phyloP scores from a whole-genome alignment of 35 echinoderm and acorn worm genomes.

The Eucidaris tribuloides region DNA sequence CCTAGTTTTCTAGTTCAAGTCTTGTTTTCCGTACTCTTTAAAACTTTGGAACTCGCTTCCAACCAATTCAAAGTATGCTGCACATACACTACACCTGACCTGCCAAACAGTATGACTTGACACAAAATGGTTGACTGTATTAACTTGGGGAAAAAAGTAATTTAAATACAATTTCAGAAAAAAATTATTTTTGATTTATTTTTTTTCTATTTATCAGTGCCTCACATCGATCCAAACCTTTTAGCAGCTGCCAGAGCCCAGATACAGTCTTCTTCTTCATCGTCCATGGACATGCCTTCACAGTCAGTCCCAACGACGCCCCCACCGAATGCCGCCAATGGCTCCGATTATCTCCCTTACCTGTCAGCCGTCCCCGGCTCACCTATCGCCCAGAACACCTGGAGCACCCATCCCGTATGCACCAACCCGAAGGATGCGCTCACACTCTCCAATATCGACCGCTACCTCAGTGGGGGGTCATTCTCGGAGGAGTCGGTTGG shows the following conservation, averaged over 20 bases:
- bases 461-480: constrained; percentile 71
- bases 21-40: too few relatives aligned
- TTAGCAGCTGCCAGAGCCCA: constrained; percentile 29
- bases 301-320: background rate
- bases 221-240: constrained; percentile 9
- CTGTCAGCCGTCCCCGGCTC: constrained; percentile 49
- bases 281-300: background rate
- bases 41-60: too few relatives aligned
- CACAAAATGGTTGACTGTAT: too few relatives aligned
- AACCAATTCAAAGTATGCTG: too few relatives aligned
- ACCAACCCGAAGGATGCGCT: constrained; percentile 91
- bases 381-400: constrained; percentile 64
- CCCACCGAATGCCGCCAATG: background rate
- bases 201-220: background rate
- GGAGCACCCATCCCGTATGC: constrained; percentile 79
- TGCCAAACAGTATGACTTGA: too few relatives aligned
- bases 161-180: background rate
- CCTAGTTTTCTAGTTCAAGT: too few relatives aligned
- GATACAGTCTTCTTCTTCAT: constrained; percentile 11
- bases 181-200: background rate
- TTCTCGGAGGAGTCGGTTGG: background rate
- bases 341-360: background rate
- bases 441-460: constrained; percentile 88
- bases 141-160: background rate
- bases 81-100: too few relatives aligned